A percentile compares a stretch with the other conserved stretches of the same genome.
Evolutionary conservation across 2,113 vertebrate species (phyloP).

Genomic region (Pavo muticus): DNA sequence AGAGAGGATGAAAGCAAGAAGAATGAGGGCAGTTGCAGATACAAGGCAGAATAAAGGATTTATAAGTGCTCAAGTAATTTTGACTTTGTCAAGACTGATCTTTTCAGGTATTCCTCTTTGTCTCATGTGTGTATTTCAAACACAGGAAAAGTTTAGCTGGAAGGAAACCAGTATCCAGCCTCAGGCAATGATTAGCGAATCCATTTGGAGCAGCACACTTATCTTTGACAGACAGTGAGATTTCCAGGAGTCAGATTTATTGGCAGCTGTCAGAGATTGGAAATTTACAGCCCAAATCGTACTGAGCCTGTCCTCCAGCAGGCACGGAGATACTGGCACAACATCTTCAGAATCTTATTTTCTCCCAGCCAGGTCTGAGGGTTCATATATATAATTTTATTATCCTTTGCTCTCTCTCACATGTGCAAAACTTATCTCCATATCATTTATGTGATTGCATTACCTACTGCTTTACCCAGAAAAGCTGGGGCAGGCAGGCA

Average conservation of each 20-base stretch:
- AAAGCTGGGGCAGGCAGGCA: neutral
- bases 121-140: slow-evolving; percentile 53
- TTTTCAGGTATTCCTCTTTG: slow-evolving; percentile 57
- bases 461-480: neutral
- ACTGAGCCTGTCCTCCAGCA: neutral
- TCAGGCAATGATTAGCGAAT: slow-evolving; percentile 70
- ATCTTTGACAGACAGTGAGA: slow-evolving; percentile 73
- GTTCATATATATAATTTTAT: neutral
- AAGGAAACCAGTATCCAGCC: slow-evolving; percentile 67
- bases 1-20: slow-evolving; percentile 44
- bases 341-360: neutral
- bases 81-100: slow-evolving; percentile 57
- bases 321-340: neutral
- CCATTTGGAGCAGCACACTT: slow-evolving; percentile 66
- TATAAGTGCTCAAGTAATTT: slow-evolving; percentile 35
- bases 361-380: neutral
- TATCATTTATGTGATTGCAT: neutral
- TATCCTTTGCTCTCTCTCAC: neutral
- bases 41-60: slow-evolving; percentile 57
- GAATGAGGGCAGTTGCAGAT: slow-evolving; percentile 49
- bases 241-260: slow-evolving; percentile 60
- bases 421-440: neutral
- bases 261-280: slow-evolving; percentile 64
- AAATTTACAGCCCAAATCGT: slow-evolving; percentile 8
- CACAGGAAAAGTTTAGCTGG: slow-evolving; percentile 59